A percentile compares a stretch with the other conserved stretches of the same genome.
These are phyloP conservation scores for Otus sunia DNA, from an alignment of 2,113 vertebrate species.

Conservation along the genomic window DNA sequence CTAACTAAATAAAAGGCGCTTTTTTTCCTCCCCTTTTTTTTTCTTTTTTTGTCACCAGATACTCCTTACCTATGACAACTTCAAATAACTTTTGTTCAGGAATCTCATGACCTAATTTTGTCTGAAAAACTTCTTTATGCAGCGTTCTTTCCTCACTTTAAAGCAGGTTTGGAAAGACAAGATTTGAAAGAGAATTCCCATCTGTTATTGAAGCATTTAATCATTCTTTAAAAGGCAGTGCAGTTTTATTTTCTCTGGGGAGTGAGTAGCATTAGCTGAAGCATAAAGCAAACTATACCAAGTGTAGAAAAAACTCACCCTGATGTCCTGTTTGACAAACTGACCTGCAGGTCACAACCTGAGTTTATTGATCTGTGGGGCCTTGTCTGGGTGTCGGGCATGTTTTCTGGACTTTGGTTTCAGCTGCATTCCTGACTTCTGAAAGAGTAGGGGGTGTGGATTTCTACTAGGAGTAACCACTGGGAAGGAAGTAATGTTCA, in stretches of 20 bases:
- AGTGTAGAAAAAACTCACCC: constrained; percentile 64
- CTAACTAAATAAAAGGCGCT: not conserved
- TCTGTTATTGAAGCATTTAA: constrained; percentile 45
- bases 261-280: constrained; percentile 42
- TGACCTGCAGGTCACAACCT: constrained; percentile 76
- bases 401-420: constrained; percentile 82
- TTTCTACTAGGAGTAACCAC: constrained; percentile 75
- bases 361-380: constrained; percentile 75
- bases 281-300: constrained; percentile 70
- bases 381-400: constrained; percentile 67
- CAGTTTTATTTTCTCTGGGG: constrained; percentile 69
- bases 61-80: not conserved
- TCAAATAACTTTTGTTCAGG: not conserved
- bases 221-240: constrained; percentile 36
- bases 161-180: not conserved
- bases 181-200: constrained; percentile 38
- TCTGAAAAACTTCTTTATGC: not conserved
- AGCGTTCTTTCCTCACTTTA: not conserved
- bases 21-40: not conserved
- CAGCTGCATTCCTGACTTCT: constrained; percentile 81
- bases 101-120: not conserved
- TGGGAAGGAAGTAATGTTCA: constrained; percentile 90
- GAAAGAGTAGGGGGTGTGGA: constrained; percentile 75
- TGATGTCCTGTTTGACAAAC: constrained; percentile 71
- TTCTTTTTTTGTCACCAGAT: not conserved